These are phyloP conservation scores for Rhinoptilus africanus DNA, from an alignment of 2,113 vertebrate genomes.

Conservation along the genomic window DNA sequence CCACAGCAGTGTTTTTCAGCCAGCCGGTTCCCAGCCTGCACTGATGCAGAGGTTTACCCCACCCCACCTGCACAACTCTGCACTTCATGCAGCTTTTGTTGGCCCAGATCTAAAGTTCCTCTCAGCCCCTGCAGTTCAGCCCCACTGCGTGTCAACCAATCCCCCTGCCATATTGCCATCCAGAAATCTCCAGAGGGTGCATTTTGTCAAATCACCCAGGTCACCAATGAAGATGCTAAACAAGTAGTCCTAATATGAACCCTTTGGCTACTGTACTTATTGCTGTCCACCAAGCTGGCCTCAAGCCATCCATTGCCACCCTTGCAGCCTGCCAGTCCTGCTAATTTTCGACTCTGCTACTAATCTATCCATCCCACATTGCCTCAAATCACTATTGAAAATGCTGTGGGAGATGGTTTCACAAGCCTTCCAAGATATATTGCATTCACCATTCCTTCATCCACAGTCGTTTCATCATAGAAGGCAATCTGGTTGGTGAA, in stretches of 20 bases:
- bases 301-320: neutral
- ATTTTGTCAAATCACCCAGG: neutral
- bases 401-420: neutral
- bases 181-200: neutral
- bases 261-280: neutral
- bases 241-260: neutral
- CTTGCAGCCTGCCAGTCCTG: neutral
- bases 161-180: accelerated
- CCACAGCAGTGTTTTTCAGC: neutral
- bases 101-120: neutral
- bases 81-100: neutral
- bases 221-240: neutral
- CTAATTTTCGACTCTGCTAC: neutral
- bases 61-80: neutral
- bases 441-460: neutral
- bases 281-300: neutral
- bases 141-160: accelerated
- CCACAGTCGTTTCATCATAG: neutral
- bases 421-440: neutral
- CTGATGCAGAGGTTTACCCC: neutral
- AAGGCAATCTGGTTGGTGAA: neutral
- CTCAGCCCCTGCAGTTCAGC: neutral
- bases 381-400: neutral
- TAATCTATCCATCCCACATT: neutral
- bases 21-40: neutral